A percentile compares a stretch with the other conserved stretches of the same genome.
Evolutionary conservation across 2,888 invertebrate species (phyloP).

Genomic region (Aphidius colemani): DNA sequence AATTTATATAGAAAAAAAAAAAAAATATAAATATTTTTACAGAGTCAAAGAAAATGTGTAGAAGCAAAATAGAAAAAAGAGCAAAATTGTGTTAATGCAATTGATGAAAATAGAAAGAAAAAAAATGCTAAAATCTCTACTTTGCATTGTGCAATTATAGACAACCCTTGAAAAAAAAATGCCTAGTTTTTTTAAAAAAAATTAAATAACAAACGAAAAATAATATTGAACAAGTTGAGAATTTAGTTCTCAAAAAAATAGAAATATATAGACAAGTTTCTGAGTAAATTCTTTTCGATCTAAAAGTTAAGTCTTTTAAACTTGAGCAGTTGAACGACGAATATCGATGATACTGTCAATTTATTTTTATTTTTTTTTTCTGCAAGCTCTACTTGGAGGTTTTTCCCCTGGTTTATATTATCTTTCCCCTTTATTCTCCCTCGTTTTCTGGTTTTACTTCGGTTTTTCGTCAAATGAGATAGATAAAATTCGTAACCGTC

Average conservation of each 20-base stretch:
- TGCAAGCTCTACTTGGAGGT: conserved; percentile 5
- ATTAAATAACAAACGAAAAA: conserved; percentile 28
- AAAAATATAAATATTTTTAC: not conserved
- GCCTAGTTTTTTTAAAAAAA: conserved; percentile 1
- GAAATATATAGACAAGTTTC: conserved; percentile 14
- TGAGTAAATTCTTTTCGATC: conserved; percentile 30
- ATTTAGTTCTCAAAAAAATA: not conserved
- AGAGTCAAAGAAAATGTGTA: not conserved
- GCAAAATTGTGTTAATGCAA: not conserved
- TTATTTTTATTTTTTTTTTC: conserved; percentile 10
- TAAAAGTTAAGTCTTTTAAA: conserved; percentile 29
- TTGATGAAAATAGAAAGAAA: not conserved
- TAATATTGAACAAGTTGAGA: too few species aligned
- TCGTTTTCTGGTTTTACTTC: conserved; percentile 20
- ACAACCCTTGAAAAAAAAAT: not conserved
- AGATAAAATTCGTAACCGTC: conserved; percentile 35
- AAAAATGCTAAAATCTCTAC: not conserved
- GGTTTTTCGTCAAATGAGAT: conserved; percentile 34
- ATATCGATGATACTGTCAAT: conserved; percentile 37
- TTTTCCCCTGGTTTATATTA: conserved; percentile 18
- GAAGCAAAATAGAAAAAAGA: conserved; percentile 5
- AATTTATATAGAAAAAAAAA: too few species aligned
- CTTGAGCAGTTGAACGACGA: conserved; percentile 29
- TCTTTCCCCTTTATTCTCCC: conserved; percentile 16
- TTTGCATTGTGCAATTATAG: not conserved